Evolutionary conservation across 2,113 vertebrate genomes (phyloP), one percentile per base, ranked within the genome.

Genomic region (Sylvietta virens): DNA sequence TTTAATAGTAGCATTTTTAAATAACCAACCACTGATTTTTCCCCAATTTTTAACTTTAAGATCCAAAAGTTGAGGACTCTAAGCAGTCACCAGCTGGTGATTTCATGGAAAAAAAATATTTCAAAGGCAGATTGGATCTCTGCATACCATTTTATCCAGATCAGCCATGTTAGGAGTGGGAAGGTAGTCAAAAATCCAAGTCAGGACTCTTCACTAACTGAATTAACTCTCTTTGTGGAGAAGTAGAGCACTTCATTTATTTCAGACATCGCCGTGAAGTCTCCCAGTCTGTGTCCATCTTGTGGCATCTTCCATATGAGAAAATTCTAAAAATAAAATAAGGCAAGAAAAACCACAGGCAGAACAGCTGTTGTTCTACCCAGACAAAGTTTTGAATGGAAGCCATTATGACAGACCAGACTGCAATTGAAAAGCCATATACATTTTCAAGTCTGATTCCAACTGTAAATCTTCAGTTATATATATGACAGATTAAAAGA

Each of bases 241-340:
- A 69, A 42, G 28, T 56, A 77, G 31, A 96, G 30, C 28, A 61
- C 21, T 85, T 81, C 33, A 79, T 71, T 89, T 89, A 77, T 81
- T 95, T 93, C 85, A 93, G 88, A 65, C 61, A 87, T 42, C 45
- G 81, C 19, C 37, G 71, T 0, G 0, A 81, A 26, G 28, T 88
- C 28, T 90, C 56, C 58, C 35, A 61, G 67, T 51, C 78, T 92
- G 60, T 0, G 0, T 88, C 64, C 37, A 81, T 95, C 80, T 92
- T 84, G 74, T 92, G 85, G 79, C 64, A 90, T 83, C 81, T 90
- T 80, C 88, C 47, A 74, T 74, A 74, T 50, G n/a, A 82, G 67
- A 94, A 78, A 86, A 92, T 62, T 87, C 90, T 93, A 96, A 96
- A 96, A 95, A 90, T 95, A 95, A 81, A 90, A 86, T 30, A 87